A percentile compares a stretch with the other conserved stretches of the same genome.
phyloP scores from a whole-genome alignment of 2,888 invertebrate species.

The Drepanosiphum platanoidis region DNA sequence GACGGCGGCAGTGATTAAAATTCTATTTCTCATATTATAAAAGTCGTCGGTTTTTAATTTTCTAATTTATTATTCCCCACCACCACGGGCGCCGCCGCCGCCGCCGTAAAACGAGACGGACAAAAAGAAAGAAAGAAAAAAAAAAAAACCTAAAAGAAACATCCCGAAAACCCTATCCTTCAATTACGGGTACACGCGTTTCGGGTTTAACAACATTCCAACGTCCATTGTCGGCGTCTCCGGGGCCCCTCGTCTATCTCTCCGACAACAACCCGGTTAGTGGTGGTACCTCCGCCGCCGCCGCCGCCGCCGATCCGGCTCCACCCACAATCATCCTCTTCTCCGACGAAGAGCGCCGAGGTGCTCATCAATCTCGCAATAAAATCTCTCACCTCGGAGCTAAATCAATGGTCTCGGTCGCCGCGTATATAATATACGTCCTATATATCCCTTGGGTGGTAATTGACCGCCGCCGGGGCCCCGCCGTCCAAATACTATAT shows the following conservation, averaged over 20 bases:
- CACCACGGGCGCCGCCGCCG: constrained; percentile 16
- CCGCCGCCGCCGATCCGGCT: constrained; percentile 30
- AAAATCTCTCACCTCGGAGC: constrained; percentile 58
- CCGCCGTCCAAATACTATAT: not conserved
- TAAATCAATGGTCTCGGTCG: constrained; percentile 5
- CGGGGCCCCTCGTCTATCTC: constrained; percentile 41
- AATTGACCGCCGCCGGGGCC: not conserved
- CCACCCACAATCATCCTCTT: constrained; percentile 44
- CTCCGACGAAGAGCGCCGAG: not conserved
- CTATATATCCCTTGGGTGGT: constrained; percentile 56
- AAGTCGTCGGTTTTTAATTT: constrained; percentile 54
- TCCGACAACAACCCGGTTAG: constrained; percentile 55
- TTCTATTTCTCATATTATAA: constrained; percentile 44
- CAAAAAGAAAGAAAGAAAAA: constrained; percentile 5
- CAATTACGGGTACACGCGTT: constrained; percentile 50
- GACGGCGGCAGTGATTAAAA: constrained; percentile 39
- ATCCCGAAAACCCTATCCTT: constrained; percentile 59
- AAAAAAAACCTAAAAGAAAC: constrained; percentile 31
- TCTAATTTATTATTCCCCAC: constrained; percentile 50
- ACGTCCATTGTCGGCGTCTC: constrained; percentile 57
- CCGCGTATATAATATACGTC: too few species aligned
- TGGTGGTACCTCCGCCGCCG: constrained; percentile 10
- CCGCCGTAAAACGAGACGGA: constrained; percentile 38
- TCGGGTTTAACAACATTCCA: constrained; percentile 62
- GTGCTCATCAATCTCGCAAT: constrained; percentile 60